These are phyloP conservation scores for Caenorhabditis tropicalis DNA, from an alignment of 1,140 invertebrate genomes.

Conservation along the genomic window DNA sequence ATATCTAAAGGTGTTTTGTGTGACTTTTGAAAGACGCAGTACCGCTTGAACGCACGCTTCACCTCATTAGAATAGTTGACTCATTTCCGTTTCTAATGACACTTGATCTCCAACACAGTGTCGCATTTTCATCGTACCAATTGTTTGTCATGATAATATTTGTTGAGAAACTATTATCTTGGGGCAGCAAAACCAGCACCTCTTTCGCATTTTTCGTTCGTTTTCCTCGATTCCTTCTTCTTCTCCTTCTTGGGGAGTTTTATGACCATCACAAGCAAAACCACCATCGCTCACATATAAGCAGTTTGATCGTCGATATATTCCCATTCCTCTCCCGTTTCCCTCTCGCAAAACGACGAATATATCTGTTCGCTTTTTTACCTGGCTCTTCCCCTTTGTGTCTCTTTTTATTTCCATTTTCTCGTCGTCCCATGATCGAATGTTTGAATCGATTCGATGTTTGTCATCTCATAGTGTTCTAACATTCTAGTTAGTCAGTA, in stretches of 20 bases:
- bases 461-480: neutral
- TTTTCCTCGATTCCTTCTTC: neutral
- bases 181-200: conserved; percentile 36
- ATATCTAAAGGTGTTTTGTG: neutral
- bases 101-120: conserved; percentile 42
- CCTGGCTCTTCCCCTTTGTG: conserved; percentile 17
- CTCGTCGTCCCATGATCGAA: neutral
- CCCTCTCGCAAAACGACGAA: neutral
- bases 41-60: neutral
- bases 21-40: neutral
- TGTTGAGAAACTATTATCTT: conserved; percentile 45
- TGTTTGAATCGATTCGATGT: neutral
- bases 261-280: conserved; percentile 17
- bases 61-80: conserved; percentile 22
- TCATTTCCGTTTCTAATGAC: conserved; percentile 45
- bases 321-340: neutral
- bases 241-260: neutral
- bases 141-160: conserved; percentile 44
- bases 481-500: neutral
- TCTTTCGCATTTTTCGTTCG: neutral
- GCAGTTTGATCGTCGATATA: conserved; percentile 2
- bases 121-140: conserved; percentile 38
- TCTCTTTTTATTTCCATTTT: neutral
- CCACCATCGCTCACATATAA: conserved; percentile 8
- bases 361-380: neutral